Evolutionary conservation across 2,888 invertebrate species (phyloP).

Genomic region (Ophonus ardosiacus): DNA sequence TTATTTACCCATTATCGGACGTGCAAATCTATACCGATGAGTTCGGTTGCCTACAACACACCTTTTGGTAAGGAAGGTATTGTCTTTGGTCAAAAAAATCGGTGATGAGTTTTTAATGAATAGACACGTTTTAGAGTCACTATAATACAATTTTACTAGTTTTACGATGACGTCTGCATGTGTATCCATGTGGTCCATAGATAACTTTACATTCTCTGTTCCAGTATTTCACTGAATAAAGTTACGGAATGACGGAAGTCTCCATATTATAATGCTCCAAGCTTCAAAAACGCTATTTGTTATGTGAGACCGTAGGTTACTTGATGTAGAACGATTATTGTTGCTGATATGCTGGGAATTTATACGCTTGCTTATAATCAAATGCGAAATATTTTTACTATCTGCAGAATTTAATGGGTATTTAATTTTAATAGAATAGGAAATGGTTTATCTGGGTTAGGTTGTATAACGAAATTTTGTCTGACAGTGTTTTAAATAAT

Average conservation of each 20-base stretch:
- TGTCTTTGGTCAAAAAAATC: too few species aligned
- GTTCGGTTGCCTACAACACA: too few species aligned
- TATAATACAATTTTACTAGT: too few species aligned
- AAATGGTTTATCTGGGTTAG: background rate
- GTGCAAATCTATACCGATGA: too few species aligned
- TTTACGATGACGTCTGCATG: too few species aligned
- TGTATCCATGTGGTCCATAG: background rate
- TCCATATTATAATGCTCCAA: conserved; percentile 13
- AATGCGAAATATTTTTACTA: background rate
- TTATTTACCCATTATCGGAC: too few species aligned
- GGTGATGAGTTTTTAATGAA: too few species aligned
- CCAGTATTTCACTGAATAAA: conserved; percentile 28
- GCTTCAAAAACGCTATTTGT: conserved; percentile 1
- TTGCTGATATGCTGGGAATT: conserved; percentile 11
- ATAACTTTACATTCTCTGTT: conserved; percentile 16
- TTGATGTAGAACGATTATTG: conserved; percentile 36
- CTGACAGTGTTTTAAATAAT: too few species aligned
- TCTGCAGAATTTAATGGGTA: background rate
- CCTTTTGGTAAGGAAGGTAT: too few species aligned
- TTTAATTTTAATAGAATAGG: background rate
- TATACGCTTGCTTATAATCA: conserved; percentile 1
- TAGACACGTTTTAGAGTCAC: too few species aligned
- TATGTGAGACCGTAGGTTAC: conserved; percentile 13
- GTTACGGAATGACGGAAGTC: conserved; percentile 59
- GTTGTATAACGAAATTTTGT: background rate